phyloP scores from a whole-genome alignment of 2,113 vertebrate genomes.

The Calidris pygmaea region DNA sequence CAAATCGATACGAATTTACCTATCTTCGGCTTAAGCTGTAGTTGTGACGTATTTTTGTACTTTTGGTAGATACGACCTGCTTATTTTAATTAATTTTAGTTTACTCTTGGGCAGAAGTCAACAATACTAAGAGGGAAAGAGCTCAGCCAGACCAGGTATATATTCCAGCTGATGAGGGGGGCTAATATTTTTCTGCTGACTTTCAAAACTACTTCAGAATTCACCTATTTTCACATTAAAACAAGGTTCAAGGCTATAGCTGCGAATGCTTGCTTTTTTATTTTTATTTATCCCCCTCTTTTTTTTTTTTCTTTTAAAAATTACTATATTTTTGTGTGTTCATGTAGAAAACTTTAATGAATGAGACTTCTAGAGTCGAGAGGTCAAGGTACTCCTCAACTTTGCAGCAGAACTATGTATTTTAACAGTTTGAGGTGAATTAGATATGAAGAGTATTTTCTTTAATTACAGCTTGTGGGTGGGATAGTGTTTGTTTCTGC shows the following conservation, averaged over 20 bases:
- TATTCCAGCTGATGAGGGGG: not conserved
- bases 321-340: not conserved
- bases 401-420: not conserved
- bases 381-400: not conserved
- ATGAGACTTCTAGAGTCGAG: not conserved
- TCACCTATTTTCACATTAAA: not conserved
- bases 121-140: not conserved
- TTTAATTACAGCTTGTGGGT: not conserved
- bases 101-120: not conserved
- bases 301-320: not conserved
- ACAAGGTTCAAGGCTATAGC: not conserved
- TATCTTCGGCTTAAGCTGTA: not conserved
- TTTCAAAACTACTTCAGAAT: not conserved
- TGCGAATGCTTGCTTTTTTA: not conserved
- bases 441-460: not conserved
- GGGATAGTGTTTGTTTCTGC: not conserved
- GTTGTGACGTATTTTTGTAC: not conserved
- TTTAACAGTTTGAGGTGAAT: not conserved
- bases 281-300: not conserved
- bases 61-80: not conserved
- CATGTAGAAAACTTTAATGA: not conserved
- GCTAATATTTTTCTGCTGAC: not conserved
- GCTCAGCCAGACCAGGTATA: not conserved
- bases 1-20: not conserved
- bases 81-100: conserved; percentile 10